Conservation (phyloP, 2,888 invertebrate genomes). For the Polydrusus cervinus region DNA sequence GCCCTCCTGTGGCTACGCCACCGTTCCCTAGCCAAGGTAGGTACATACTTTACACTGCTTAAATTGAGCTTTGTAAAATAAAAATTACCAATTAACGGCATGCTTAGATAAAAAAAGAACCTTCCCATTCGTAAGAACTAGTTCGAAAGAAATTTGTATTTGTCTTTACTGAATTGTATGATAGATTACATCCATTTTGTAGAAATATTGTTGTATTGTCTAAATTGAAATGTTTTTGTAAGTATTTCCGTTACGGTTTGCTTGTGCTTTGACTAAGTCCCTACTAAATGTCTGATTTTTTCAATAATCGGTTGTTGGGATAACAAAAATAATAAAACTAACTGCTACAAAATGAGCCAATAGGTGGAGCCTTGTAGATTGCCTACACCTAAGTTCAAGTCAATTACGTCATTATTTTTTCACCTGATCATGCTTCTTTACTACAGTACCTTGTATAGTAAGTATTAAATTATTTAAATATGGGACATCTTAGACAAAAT, state of each 20-base stretch:
- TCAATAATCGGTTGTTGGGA: conserved; percentile 20
- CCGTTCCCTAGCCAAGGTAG: too few species aligned
- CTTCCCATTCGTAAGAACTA: conserved; percentile 40
- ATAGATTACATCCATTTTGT: conserved; percentile 26
- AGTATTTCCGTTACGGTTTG: conserved; percentile 21
- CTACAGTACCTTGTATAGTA: too few species aligned
- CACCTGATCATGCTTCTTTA: too few species aligned
- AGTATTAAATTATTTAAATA: too few species aligned
- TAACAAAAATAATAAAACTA: conserved; percentile 25
- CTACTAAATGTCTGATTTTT: conserved; percentile 43
- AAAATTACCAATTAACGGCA: too few species aligned
- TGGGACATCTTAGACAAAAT: too few species aligned
- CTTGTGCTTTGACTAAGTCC: conserved; percentile 33
- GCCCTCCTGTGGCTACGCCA: too few species aligned
- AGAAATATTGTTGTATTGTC: conserved; percentile 30
- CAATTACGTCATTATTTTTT: too few species aligned
- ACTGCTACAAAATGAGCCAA: background rate
- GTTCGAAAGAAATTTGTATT: conserved; percentile 20
- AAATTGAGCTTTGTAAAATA: background rate
- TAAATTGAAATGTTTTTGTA: background rate
- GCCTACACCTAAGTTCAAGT: too few species aligned
- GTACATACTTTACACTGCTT: conserved; percentile 2
- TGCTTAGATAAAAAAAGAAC: conserved; percentile 19
- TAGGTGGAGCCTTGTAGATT: too few species aligned
- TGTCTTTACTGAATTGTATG: conserved; percentile 12